Evolutionary conservation across 2,113 vertebrate genomes (phyloP).

Genomic region (Octodon degus): DNA sequence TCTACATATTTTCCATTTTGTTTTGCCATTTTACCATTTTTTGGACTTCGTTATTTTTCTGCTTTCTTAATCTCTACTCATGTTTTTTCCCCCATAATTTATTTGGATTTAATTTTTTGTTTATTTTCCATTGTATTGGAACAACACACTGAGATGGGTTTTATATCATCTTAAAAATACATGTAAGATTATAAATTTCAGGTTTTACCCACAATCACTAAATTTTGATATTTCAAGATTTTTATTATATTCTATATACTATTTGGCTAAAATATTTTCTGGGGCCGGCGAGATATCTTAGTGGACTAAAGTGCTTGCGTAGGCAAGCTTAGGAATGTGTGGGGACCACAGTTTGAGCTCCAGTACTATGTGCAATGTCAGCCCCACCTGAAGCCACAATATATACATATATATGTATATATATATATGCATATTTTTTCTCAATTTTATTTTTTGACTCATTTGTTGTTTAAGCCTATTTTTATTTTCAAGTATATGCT

Average conservation of each 20-base stretch:
- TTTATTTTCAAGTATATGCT: not conserved
- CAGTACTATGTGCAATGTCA: too few relatives aligned
- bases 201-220: not conserved
- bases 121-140: not conserved
- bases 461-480: too few relatives aligned
- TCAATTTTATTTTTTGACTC: too few relatives aligned
- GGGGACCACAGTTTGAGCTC: too few relatives aligned
- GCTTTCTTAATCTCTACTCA: not conserved
- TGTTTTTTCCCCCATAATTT: not conserved
- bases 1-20: not conserved
- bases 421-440: too few relatives aligned
- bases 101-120: slow-evolving; percentile 24
- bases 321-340: too few relatives aligned
- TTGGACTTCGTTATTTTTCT: not conserved
- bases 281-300: too few relatives aligned
- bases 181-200: not conserved
- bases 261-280: slow-evolving; percentile 1
- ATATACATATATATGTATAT: too few relatives aligned
- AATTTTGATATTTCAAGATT: not conserved
- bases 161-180: not conserved
- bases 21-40: not conserved
- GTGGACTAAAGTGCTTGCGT: too few relatives aligned
- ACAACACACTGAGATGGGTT: not conserved
- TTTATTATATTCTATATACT: not conserved
- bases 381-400: too few relatives aligned